Base-by-base conservation (phyloP, 2,797 vertebrate species). In the Ambastaia sidthimunki region DNA sequence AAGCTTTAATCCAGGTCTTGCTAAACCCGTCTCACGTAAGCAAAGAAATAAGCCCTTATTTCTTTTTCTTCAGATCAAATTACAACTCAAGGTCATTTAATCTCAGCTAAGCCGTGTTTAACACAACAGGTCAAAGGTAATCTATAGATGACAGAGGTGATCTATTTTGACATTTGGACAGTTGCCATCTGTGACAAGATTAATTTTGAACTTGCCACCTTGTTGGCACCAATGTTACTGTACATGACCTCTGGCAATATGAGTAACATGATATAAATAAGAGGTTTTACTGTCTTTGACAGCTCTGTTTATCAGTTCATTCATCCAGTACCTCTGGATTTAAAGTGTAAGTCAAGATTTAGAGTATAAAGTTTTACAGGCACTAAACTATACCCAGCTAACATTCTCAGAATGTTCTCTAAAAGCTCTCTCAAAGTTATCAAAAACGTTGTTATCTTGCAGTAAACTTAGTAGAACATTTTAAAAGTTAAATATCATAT, bases 41-140 rank as follows among this genome's bases (percentile, higher is more conserved):
- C 23, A 3, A 68, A 50, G 72, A 74, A 76, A 77, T 74, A 81
- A 74, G 54, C 25, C 23, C 52, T 63, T 37, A 60, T 67, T 63
- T 60, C 54, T 55, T 68, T 65, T 76, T 67, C 55, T 71, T 75
- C 57, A 78, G 70, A 69, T 72, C 70, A 59, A 76, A 77, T 84
- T 81, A 81, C 63, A 82, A 52, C 54, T 85, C 59, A 72, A 69
- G 50, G 70, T 55, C 65, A 84, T 74, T 59, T 71, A 80, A 74
- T 81, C 77, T 70, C 13, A 83, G 69, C 55, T 55, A 74, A 77
- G 54, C 28, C 9, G 54, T 55, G 78, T 74, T 0, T 79, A 60
- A 79, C 77, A 79, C 48, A 65, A 72, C 77, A 80, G 78, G 37
- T 70, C 15, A 62, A 19, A 74, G 62, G 44, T 85, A 78, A 80